phyloP scores from a whole-genome alignment of 2,113 vertebrate species.

The Megalops atlanticus region DNA sequence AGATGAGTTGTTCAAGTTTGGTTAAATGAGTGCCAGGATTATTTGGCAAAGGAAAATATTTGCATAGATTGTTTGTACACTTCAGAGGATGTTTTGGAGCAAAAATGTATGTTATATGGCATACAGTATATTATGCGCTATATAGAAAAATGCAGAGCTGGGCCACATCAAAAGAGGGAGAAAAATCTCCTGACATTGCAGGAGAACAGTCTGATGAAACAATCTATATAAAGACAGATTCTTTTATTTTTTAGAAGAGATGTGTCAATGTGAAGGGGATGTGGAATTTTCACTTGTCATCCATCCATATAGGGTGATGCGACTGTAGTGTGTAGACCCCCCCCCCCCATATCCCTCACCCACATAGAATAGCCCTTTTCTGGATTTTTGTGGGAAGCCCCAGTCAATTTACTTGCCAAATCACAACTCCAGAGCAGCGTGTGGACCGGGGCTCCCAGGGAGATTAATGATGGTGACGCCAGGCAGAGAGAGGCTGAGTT shows the following conservation, averaged over 20 bases:
- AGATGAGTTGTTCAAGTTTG: too few species aligned
- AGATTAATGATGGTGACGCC: conserved; percentile 33
- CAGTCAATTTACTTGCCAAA: background rate
- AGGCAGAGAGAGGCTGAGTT: conserved; percentile 27
- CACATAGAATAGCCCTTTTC: background rate
- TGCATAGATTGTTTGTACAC: too few species aligned
- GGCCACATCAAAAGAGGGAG: background rate
- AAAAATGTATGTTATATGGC: too few species aligned
- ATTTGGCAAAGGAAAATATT: too few species aligned
- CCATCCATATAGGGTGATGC: background rate
- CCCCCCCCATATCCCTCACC: too few species aligned
- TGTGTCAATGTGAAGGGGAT: background rate
- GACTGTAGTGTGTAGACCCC: background rate
- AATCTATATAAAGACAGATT: background rate
- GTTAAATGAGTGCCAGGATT: too few species aligned
- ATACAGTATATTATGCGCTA: background rate
- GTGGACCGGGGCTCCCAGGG: background rate
- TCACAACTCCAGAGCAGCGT: background rate
- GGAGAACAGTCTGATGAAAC: background rate
- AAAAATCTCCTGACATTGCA: conserved; percentile 9
- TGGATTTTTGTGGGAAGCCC: background rate
- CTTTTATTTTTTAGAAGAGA: background rate
- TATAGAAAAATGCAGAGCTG: background rate
- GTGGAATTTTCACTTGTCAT: background rate
- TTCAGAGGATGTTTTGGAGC: too few species aligned